phyloP scores from a whole-genome alignment of 2,797 vertebrate species.

The Peromyscus attwateri region DNA sequence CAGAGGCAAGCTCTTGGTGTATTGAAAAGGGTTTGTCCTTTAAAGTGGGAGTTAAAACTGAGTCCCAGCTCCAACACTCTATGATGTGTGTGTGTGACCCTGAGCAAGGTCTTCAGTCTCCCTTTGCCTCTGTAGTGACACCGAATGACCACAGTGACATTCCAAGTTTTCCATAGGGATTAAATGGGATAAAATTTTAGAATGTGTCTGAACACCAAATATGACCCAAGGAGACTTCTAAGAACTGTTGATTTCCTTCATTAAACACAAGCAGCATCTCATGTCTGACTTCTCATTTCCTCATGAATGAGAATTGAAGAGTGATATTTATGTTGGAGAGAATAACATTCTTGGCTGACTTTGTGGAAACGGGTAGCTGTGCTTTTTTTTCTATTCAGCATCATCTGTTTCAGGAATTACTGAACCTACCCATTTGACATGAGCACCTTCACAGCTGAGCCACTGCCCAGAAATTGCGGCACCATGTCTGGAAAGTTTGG shows the following conservation, averaged over 20 bases:
- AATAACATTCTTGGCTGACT: slow-evolving; percentile 43
- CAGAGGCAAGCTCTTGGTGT: not conserved
- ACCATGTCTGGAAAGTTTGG: slow-evolving; percentile 74
- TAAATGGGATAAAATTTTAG: slow-evolving; percentile 48
- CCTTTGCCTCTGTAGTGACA: not conserved
- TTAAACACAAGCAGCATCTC: slow-evolving; percentile 44
- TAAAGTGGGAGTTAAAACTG: not conserved
- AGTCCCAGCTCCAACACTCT: not conserved
- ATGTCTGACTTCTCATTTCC: slow-evolving; percentile 37
- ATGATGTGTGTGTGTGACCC: not conserved
- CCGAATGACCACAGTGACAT: slow-evolving; percentile 41
- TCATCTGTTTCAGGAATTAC: slow-evolving; percentile 61
- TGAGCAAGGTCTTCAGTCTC: not conserved
- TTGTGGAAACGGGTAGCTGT: slow-evolving; percentile 44
- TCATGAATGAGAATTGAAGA: slow-evolving; percentile 50
- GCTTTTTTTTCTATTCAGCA: slow-evolving; percentile 55
- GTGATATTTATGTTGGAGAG: slow-evolving; percentile 67
- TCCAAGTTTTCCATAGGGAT: slow-evolving; percentile 18
- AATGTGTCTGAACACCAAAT: slow-evolving; percentile 5
- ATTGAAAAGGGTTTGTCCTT: not conserved
- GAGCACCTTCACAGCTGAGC: slow-evolving; percentile 72
- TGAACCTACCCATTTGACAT: slow-evolving; percentile 69
- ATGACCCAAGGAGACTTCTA: not conserved
- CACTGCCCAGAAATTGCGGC: slow-evolving; percentile 77
- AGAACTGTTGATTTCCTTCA: slow-evolving; percentile 35